Percentiles rank a stretch among this genome's conserved stretches.
phyloP scores from a whole-genome alignment of 2,888 invertebrate species.

The Scrobipalpa costella region DNA sequence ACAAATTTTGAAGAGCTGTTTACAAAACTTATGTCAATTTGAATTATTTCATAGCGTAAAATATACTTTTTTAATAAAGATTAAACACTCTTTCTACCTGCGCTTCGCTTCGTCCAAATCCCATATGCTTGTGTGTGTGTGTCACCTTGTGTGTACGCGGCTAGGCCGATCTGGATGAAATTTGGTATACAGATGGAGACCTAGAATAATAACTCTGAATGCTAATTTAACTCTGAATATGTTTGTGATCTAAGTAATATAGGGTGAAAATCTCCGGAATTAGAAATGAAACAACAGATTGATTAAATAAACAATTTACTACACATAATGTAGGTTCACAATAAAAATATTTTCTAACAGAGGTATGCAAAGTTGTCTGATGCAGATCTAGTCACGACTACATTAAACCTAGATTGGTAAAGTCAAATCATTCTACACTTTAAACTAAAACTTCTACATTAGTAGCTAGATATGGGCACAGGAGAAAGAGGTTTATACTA shows the following conservation, averaged over 20 bases:
- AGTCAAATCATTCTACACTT: slow-evolving; percentile 30
- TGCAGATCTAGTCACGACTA: slow-evolving; percentile 68
- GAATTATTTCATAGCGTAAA: neutral
- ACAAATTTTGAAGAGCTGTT: neutral
- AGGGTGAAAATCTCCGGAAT: neutral
- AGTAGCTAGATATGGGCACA: slow-evolving; percentile 15
- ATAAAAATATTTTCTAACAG: slow-evolving; percentile 78
- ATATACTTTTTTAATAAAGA: neutral
- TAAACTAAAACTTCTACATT: slow-evolving; percentile 21
- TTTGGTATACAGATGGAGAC: too few relatives aligned
- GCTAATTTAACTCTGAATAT: too few relatives aligned
- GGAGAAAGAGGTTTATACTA: slow-evolving; percentile 5
- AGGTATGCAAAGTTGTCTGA: slow-evolving; percentile 74
- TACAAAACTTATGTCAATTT: neutral
- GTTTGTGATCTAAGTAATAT: too few relatives aligned
- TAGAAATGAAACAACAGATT: slow-evolving; percentile 56
- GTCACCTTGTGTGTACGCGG: too few relatives aligned
- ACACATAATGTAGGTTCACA: slow-evolving; percentile 80
- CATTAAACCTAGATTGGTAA: slow-evolving; percentile 42
- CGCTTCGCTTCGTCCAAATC: too few relatives aligned
- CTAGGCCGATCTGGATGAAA: too few relatives aligned
- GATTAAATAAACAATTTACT: slow-evolving; percentile 82
- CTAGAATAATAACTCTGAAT: too few relatives aligned
- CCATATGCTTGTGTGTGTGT: too few relatives aligned
- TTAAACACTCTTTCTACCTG: too few relatives aligned